Percentiles rank a stretch among this genome's conserved stretches.
Evolutionary conservation across 2,888 invertebrate species (phyloP).

Genomic region (Caenorhabditis wallacei): DNA sequence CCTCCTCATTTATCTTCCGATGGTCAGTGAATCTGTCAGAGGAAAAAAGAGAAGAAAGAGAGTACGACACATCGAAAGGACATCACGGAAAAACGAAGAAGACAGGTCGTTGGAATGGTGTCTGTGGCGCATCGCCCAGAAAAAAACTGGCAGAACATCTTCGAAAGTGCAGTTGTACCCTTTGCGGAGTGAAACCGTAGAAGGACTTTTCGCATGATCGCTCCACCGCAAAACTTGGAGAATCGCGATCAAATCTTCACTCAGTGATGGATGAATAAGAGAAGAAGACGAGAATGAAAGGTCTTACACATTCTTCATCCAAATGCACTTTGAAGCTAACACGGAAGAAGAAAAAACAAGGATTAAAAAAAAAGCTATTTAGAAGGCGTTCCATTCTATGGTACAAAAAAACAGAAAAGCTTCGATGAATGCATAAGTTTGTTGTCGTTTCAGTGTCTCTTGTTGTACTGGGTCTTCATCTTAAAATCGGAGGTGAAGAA

Average conservation of each 20-base stretch:
- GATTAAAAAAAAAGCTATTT: neutral
- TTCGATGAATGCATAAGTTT: neutral
- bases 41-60: constrained; percentile 11
- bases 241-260: constrained; percentile 22
- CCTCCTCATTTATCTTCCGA: constrained; percentile 40
- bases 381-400: constrained; percentile 4
- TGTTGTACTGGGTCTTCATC: constrained; percentile 1
- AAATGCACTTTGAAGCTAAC: constrained; percentile 1
- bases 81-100: constrained; percentile 12
- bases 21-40: constrained; percentile 43
- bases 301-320: neutral
- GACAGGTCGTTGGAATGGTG: constrained; percentile 42
- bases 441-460: constrained; percentile 6
- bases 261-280: neutral
- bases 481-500: neutral
- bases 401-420: neutral
- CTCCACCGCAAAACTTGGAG: constrained; percentile 20
- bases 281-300: constrained; percentile 17
- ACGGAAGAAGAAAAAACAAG: constrained; percentile 3
- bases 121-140: constrained; percentile 23
- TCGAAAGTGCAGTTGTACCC: constrained; percentile 53
- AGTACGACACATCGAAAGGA: constrained; percentile 27
- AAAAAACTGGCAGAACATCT: constrained; percentile 45
- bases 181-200: constrained; percentile 28
- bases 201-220: constrained; percentile 55